Base-by-base conservation (phyloP, 2,113 vertebrate genomes). In the Prunella fulvescens region DNA sequence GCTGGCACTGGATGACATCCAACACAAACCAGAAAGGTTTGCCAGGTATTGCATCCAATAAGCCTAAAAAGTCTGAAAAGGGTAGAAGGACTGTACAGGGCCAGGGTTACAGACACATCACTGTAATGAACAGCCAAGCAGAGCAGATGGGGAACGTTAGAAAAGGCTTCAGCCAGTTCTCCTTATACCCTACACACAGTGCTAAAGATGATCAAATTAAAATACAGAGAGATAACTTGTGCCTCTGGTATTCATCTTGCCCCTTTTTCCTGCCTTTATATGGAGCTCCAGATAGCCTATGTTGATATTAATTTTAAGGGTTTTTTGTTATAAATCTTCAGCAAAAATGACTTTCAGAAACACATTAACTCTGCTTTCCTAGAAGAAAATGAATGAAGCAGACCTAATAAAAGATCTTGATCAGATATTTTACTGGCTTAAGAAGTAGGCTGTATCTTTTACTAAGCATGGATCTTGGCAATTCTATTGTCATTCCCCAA, bases 21-120 rank as follows among this genome's bases (percentile, higher is more conserved):
- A 94, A 83, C 40, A 91, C 88, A 86, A 88, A 90, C 53, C 29
- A 66, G 81, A 88, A 76, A 88, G 86, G 47, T 48, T 62, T 95
- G 93, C 80, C 80, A 95, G 80, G 81, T 88, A 93, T 37, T 48
- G 70, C 83, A 90, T 80, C 79, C 81, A 93, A 87, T 74, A 91
- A 92, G 69, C 44, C 83, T 88, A 51, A 88, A 89, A 84, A 58
- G 79, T 53, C 50, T 88, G 44, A 82, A 51, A 2, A 88, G 73
- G 39, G 45, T n/a, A 79, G 85, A 90, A 86, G 61, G 40, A 40
- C 65, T 88, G 48, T 37, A 65, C 33, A 92, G 66, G 71, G 66
- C 24, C 87, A 89, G 67, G 45, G 77, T 90, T 80, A 80, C 65
- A 90, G 72, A 86, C 35, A 70, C 40, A 26, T 71, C 69, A 54